Base-by-base conservation (phyloP, 2,888 invertebrate species). In the Electrophaes corylata region DNA sequence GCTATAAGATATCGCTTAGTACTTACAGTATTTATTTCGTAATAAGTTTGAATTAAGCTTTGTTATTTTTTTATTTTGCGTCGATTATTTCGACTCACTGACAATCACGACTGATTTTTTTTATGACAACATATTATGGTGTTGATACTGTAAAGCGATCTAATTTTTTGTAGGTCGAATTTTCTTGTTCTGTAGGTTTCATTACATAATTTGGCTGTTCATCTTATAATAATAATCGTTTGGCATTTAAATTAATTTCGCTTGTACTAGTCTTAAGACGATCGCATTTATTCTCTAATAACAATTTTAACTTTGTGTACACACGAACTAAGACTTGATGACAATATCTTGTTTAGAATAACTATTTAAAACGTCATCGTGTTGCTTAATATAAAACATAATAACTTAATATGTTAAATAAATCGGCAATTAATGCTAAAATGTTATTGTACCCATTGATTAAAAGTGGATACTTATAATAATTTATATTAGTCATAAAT, bases 11-110 rank as follows among this genome's bases (percentile, higher is more conserved):
- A 65, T 64, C 61, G 65, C 75, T 78, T 84, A 88, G 90, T 91
- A 90, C 90, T 91, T 90, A 91, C 91, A 91, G 91, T 91, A 91
- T 91, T 91, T 91, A 90, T 90, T 90, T 88, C 72, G 79, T 83
- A 78, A 84, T 88, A 88, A 80, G 81, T 82, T 78, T 48, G 62
- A 60, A 41, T 73, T 83, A 81, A 75, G 75, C 76, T 81, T 74
- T 68, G 66, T 73, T 73, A 63, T 73, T 76, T 79, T 77, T 73
- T 72, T 67, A 60, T 66, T 64, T 67, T 62, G 68, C 67, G 73
- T 71, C 71, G 71, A 62, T 66, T 76, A 72, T 76, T 73, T 75
- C 80, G 69, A 64, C 66, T 57, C 56, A 59, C 69, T 76, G 78
- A 79, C 76, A 77, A 75, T 78, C 62, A 73, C 70, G 85, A 85